Evolutionary conservation across 2,113 vertebrate genomes (phyloP).

Genomic region (Hippoglossus stenolepis): DNA sequence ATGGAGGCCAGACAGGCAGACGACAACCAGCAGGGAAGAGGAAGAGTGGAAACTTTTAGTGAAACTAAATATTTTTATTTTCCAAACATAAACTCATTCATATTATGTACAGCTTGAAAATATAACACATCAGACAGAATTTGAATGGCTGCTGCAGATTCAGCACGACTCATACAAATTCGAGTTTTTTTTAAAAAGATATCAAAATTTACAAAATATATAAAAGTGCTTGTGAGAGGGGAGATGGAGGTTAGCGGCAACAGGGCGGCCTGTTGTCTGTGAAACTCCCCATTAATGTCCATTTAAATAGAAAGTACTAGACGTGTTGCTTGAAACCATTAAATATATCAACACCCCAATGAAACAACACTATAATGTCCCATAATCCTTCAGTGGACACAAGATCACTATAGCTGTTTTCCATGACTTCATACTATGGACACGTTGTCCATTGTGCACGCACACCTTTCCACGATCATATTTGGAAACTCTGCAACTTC

Average conservation of each 20-base stretch:
- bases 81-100: conserved; percentile 71
- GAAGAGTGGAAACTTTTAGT: neutral
- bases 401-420: neutral
- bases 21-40: neutral
- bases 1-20: conserved; percentile 14
- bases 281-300: conserved; percentile 42
- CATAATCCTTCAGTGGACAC: neutral
- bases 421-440: conserved; percentile 80
- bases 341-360: conserved; percentile 53
- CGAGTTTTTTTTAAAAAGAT: conserved; percentile 48
- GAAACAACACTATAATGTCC: conserved; percentile 12
- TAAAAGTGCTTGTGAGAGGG: conserved; percentile 78
- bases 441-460: conserved; percentile 84
- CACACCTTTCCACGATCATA: conserved; percentile 89
- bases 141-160: conserved; percentile 11
- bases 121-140: conserved; percentile 59
- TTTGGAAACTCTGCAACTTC: conserved; percentile 91
- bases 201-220: conserved; percentile 73
- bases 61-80: conserved; percentile 80
- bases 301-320: conserved; percentile 80
- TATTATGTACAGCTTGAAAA: conserved; percentile 77
- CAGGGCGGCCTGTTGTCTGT: conserved; percentile 16
- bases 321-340: conserved; percentile 49
- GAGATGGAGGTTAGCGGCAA: conserved; percentile 15
- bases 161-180: conserved; percentile 46